These are phyloP conservation scores for Gymnopithys bicolor DNA, from an alignment of 2,797 vertebrate genomes.

Conservation along the genomic window DNA sequence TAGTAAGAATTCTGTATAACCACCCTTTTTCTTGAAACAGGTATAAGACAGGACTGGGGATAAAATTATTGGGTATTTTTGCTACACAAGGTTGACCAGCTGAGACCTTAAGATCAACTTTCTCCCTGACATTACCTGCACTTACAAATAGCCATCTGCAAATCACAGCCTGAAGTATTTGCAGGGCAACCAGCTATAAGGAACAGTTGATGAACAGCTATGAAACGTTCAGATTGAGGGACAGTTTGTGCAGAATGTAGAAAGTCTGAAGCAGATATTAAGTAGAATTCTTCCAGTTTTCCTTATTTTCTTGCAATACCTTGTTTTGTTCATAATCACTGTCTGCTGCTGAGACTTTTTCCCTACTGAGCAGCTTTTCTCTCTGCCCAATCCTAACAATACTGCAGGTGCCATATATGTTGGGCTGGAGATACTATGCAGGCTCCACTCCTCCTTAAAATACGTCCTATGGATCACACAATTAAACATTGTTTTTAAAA, in stretches of 20 bases:
- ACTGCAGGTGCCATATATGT: neutral
- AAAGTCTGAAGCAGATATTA: neutral
- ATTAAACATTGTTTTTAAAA: neutral
- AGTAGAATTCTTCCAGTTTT: neutral
- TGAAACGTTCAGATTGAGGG: neutral
- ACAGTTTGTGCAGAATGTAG: accelerated
- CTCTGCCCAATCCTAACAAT: neutral
- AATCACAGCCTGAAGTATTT: neutral
- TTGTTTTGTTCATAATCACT: neutral
- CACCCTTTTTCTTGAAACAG: neutral
- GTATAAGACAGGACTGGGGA: neutral
- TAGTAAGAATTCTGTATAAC: neutral
- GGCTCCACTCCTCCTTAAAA: neutral
- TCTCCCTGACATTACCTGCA: neutral
- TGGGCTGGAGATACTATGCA: neutral
- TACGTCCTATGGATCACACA: neutral
- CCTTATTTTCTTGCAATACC: neutral
- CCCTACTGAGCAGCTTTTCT: neutral
- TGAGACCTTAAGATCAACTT: neutral
- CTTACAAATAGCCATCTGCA: neutral
- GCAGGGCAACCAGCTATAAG: neutral
- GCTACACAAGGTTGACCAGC: neutral
- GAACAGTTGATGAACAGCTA: neutral
- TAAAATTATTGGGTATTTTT: neutral
- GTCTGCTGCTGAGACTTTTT: neutral